phyloP scores from a whole-genome alignment of 23 tunicate genomes.

The Trididemnum nubilum region DNA sequence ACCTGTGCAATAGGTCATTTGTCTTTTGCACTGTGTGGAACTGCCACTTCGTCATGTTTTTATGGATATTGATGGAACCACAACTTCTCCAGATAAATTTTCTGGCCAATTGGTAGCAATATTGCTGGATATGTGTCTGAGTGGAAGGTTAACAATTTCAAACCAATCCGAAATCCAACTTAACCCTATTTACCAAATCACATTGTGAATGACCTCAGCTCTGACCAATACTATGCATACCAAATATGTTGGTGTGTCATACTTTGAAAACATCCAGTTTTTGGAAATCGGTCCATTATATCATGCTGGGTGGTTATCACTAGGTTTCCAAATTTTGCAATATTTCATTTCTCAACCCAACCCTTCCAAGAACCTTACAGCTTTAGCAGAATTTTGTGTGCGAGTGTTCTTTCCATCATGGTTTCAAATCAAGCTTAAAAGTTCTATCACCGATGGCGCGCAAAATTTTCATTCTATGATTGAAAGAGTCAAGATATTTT shows the following conservation, averaged over 20 bases:
- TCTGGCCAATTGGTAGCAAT: constrained; percentile 29
- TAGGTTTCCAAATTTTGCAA: constrained; percentile 25
- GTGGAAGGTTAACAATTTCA: constrained; percentile 30
- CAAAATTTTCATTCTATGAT: constrained; percentile 6
- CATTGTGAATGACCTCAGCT: constrained; percentile 32
- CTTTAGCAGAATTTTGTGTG: constrained; percentile 31
- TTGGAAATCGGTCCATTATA: constrained; percentile 28
- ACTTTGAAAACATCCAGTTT: constrained; percentile 3
- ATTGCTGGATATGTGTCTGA: constrained; percentile 33
- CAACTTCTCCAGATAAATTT: constrained; percentile 18
- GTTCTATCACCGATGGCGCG: constrained; percentile 21
- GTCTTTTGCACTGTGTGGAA: constrained; percentile 27
- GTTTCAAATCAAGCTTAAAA: constrained; percentile 15
- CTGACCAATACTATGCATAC: constrained; percentile 37
- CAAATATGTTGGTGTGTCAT: constrained; percentile 19
- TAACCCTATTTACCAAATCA: constrained; percentile 8
- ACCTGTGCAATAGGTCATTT: constrained; percentile 29
- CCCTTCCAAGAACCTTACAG: not conserved
- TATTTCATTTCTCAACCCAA: constrained; percentile 10
- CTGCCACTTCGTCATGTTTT: constrained; percentile 31
- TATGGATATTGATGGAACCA: too few species aligned
- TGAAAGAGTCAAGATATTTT: not conserved
- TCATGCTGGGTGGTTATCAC: constrained; percentile 42
- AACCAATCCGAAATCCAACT: constrained; percentile 25
- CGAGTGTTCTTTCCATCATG: constrained; percentile 26